A percentile compares a stretch with the other conserved stretches of the same genome.
phyloP scores from a whole-genome alignment of 64 coral and sea anemone species.

The Platygyra sinensis region DNA sequence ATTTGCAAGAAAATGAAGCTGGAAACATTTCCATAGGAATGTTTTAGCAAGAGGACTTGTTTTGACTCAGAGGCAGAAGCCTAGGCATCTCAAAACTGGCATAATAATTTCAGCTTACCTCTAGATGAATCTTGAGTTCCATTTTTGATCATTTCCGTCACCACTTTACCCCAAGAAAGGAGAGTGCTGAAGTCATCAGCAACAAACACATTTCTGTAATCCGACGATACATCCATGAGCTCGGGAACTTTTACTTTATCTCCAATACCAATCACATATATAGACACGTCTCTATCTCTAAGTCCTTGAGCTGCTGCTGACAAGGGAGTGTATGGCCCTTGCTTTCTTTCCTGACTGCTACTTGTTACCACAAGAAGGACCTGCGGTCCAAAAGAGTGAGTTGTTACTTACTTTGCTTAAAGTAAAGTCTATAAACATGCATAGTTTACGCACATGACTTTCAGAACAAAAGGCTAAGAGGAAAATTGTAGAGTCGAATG shows the following conservation, averaged over 20 bases:
- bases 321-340: slow-evolving; percentile 28
- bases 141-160: slow-evolving; percentile 54
- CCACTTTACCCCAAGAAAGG: background rate
- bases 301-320: slow-evolving; percentile 33
- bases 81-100: too few species aligned
- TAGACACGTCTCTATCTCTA: slow-evolving; percentile 10
- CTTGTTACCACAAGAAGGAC: slow-evolving; percentile 33
- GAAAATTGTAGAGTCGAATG: too few species aligned
- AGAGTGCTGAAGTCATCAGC: slow-evolving; percentile 14
- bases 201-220: slow-evolving; percentile 34
- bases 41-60: too few species aligned
- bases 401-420: background rate
- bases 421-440: too few species aligned
- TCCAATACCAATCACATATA: slow-evolving; percentile 39
- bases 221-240: slow-evolving; percentile 40
- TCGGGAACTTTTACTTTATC: slow-evolving; percentile 18
- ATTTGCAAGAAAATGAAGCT: too few species aligned
- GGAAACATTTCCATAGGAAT: too few species aligned
- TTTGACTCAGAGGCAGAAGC: too few species aligned
- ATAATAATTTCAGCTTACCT: background rate
- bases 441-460: too few species aligned
- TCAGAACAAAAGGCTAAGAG: too few species aligned
- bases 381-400: background rate
- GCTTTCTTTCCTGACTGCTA: slow-evolving; percentile 13
- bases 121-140: slow-evolving; percentile 24